Evolutionary conservation across 1,140 invertebrate genomes (phyloP).

Genomic region (Drosophila paulistorum): DNA sequence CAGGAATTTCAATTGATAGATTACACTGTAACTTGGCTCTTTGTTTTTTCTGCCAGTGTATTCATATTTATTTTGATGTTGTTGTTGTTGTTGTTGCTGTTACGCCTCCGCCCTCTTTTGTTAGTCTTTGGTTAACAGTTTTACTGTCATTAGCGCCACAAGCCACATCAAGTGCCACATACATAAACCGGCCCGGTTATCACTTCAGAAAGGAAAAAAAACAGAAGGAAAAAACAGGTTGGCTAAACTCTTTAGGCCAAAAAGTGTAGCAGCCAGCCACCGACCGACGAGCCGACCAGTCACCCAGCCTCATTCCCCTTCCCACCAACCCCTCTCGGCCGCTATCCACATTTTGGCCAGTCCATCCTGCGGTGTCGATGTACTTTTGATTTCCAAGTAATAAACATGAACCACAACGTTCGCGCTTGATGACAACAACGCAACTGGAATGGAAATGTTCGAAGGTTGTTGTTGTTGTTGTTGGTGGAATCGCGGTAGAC

Average conservation of each 20-base stretch:
- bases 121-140: constrained; percentile 43
- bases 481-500: too few species aligned
- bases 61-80: neutral
- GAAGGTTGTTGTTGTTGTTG: constrained; percentile 1
- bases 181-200: constrained; percentile 57
- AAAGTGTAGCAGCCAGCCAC: constrained; percentile 60
- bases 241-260: constrained; percentile 66
- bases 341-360: constrained; percentile 21
- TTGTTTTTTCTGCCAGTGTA: too few species aligned
- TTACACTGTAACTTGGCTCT: constrained; percentile 32
- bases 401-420: constrained; percentile 50
- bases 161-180: constrained; percentile 24
- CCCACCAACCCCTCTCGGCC: too few species aligned
- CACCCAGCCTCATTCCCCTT: neutral
- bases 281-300: neutral
- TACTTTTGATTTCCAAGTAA: constrained; percentile 76
- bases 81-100: constrained; percentile 27
- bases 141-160: constrained; percentile 64
- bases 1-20: constrained; percentile 69
- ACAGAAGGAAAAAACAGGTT: constrained; percentile 50
- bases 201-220: constrained; percentile 13
- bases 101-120: constrained; percentile 56
- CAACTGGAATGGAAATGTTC: constrained; percentile 29
- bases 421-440: constrained; percentile 49
- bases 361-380: constrained; percentile 63